Percentiles rank a stretch among this genome's conserved stretches.
These are phyloP conservation scores for Panagrolaimus sp. DNA, from an alignment of 1,140 invertebrate species.

Conservation along the genomic window DNA sequence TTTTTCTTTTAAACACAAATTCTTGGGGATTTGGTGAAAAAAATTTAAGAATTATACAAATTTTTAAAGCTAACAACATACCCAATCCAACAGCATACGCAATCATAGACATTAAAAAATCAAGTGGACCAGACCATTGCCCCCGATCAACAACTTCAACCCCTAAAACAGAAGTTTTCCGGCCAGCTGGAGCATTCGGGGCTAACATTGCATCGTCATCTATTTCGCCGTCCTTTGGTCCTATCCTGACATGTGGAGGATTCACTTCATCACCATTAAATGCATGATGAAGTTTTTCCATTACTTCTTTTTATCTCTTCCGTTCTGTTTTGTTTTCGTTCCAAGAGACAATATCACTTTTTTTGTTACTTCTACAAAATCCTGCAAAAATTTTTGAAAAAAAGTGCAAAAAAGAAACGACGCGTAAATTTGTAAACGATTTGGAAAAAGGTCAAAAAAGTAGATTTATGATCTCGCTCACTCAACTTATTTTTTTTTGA, in stretches of 20 bases:
- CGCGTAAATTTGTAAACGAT: too few relatives aligned
- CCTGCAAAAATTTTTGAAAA: too few relatives aligned
- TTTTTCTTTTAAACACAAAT: too few relatives aligned
- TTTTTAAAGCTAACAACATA: not conserved
- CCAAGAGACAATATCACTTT: too few relatives aligned
- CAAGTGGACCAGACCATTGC: conserved; percentile 50
- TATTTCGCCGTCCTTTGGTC: not conserved
- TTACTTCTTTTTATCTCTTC: conserved; percentile 10
- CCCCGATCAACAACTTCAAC: conserved; percentile 46
- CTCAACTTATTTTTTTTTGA: too few relatives aligned
- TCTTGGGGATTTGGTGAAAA: too few relatives aligned
- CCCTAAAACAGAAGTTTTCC: conserved; percentile 42
- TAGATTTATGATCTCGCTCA: too few relatives aligned
- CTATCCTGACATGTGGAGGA: not conserved
- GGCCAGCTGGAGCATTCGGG: conserved; percentile 21
- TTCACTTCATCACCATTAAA: not conserved
- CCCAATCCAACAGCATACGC: conserved; percentile 79
- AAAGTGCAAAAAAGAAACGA: too few relatives aligned
- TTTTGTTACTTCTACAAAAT: too few relatives aligned
- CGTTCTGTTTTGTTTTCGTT: too few relatives aligned
- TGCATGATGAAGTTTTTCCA: not conserved
- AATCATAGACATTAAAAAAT: conserved; percentile 62
- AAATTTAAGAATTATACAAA: too few relatives aligned
- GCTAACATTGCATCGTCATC: not conserved
- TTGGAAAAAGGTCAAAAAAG: too few relatives aligned